Conservation (phyloP, 2,797 vertebrate species). For the Pseudochromis fuscus region DNA sequence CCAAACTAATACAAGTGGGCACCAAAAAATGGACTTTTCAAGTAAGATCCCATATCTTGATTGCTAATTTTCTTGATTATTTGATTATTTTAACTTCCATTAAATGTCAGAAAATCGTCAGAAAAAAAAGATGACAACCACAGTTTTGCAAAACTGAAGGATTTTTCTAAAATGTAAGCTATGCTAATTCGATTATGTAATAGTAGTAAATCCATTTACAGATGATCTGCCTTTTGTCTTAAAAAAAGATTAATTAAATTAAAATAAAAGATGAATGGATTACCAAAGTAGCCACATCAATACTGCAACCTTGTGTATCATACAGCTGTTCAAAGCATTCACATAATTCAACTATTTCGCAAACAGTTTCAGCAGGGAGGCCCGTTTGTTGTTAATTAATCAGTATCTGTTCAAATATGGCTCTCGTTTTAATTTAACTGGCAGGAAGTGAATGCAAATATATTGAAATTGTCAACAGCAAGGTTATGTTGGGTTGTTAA, state of each 20-base stretch:
- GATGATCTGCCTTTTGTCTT: too few species aligned
- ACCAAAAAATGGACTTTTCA: slow-evolving; percentile 3
- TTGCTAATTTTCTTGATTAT: neutral
- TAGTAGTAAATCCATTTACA: too few species aligned
- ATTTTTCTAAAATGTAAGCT: neutral
- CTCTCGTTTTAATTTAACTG: neutral
- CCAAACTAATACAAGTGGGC: slow-evolving; percentile 12
- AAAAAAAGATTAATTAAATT: too few species aligned
- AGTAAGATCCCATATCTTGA: neutral
- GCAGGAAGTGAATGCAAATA: neutral
- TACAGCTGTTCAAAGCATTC: neutral
- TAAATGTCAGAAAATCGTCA: neutral
- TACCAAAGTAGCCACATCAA: neutral
- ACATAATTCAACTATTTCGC: neutral
- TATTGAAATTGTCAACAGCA: neutral
- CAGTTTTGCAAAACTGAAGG: neutral
- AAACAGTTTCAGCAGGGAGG: too few species aligned
- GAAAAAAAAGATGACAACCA: neutral
- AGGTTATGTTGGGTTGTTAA: slow-evolving; percentile 15
- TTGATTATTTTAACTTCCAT: neutral
- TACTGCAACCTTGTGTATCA: neutral
- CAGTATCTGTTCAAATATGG: neutral
- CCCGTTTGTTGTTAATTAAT: neutral
- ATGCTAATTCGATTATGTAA: too few species aligned
- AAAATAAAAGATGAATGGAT: neutral